These are phyloP conservation scores for Apis laboriosa DNA, from an alignment of 1,140 invertebrate species.

Conservation along the genomic window DNA sequence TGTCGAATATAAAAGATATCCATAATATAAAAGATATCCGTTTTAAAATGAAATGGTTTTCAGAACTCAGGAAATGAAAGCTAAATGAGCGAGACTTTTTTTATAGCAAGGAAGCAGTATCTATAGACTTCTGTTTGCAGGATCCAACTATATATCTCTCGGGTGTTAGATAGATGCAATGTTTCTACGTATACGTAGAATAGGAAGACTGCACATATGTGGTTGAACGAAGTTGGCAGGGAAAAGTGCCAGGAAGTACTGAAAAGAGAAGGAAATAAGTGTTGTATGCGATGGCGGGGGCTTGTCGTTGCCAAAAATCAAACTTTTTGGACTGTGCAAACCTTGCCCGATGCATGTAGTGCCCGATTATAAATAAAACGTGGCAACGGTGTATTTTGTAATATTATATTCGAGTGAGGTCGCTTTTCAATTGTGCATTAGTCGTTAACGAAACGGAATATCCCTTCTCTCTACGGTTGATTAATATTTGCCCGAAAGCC, in stretches of 20 bases:
- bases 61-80: background rate
- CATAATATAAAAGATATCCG: background rate
- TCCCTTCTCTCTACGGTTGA: slow-evolving; percentile 10
- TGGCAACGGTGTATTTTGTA: slow-evolving; percentile 1
- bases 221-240: slow-evolving; percentile 53
- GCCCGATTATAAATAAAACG: slow-evolving; percentile 45
- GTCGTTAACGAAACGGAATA: slow-evolving; percentile 33
- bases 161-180: slow-evolving; percentile 34
- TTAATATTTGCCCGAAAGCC: slow-evolving; percentile 44
- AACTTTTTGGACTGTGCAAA: slow-evolving; percentile 50
- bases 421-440: slow-evolving; percentile 42
- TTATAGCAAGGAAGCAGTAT: background rate
- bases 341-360: background rate
- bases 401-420: slow-evolving; percentile 33
- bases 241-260: slow-evolving; percentile 58
- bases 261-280: slow-evolving; percentile 62
- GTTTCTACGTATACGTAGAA: slow-evolving; percentile 42
- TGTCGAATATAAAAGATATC: background rate
- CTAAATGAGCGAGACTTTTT: slow-evolving; percentile 2
- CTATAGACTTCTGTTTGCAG: slow-evolving; percentile 6
- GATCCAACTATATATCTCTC: slow-evolving; percentile 30
- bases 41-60: background rate
- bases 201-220: slow-evolving; percentile 41
- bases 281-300: slow-evolving; percentile 17
- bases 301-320: slow-evolving; percentile 60